A percentile compares a stretch with the other conserved stretches of the same genome.
phyloP scores from a whole-genome alignment of 2,113 vertebrate species.

The Platichthys flesus region DNA sequence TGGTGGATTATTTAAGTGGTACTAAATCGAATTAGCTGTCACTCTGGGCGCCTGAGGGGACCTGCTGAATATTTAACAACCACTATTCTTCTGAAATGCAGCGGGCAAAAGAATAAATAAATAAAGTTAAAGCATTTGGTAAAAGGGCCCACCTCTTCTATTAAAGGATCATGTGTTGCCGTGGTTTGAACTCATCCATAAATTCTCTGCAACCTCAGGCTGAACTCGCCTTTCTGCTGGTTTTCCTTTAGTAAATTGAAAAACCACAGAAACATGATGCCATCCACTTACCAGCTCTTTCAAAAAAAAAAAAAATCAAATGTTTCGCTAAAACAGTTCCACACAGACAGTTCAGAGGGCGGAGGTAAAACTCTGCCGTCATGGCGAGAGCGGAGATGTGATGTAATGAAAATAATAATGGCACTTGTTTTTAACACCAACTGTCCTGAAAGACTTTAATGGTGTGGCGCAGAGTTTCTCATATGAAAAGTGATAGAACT shows the following conservation, averaged over 20 bases:
- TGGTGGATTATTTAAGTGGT: background rate
- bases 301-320: too few species aligned
- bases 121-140: background rate
- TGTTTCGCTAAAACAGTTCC: too few species aligned
- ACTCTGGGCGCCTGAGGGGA: background rate
- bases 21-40: slow-evolving; percentile 15
- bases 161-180: background rate
- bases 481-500: too few species aligned
- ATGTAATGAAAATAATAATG: too few species aligned
- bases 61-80: slow-evolving; percentile 13
- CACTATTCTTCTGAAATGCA: background rate
- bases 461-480: too few species aligned
- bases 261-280: background rate
- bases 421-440: too few species aligned
- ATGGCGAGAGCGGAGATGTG: too few species aligned
- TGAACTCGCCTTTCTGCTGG: background rate
- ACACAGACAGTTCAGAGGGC: too few species aligned
- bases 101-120: background rate
- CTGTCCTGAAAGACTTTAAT: too few species aligned
- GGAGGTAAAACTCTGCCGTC: too few species aligned
- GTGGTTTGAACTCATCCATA: background rate
- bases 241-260: background rate
- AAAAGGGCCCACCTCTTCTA: background rate
- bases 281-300: background rate
- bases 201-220: background rate